Evolutionary conservation across 2,113 vertebrate species (phyloP), one percentile per base, ranked within the genome.

Genomic region (Nycticryphes semicollaris): DNA sequence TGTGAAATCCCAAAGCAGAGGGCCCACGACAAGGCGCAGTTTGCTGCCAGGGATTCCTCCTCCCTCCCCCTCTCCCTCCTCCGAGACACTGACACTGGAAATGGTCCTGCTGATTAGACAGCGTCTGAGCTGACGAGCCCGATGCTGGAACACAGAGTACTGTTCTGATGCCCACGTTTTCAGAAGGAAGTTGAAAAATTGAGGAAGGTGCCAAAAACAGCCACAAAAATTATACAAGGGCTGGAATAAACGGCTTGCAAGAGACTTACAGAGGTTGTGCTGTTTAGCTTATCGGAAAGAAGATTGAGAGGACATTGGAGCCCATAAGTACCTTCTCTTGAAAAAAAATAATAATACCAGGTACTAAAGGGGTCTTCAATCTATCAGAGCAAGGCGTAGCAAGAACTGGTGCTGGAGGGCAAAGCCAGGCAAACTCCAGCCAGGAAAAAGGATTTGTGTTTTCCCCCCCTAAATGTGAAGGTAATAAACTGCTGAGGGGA

Each of bases 121-220:
- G 83, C 5, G 91, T 92, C 90, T 95, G 84, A 68, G 91, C 91
- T 89, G 93, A 91, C 2, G 86, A 93, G 91, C 56, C 69, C 24
- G 0, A 19, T 39, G 66, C 89, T 92, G 95, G 96, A 96, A 95
- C 92, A 92, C 8, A 0, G 69, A 93, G 95, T 96, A 43, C 95
- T 95, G 95, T 95, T 92, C 94, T 50, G 73, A 62, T 95, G 96
- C 95, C 95, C 95, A 95, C 95, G 74, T 95, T 96, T 96, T 95
- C 87, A 96, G 91, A 56, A 93, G 95, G 94, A 96, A 96, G 94
- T 94, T 94, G 93, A 97, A 95, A 97, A 96, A 96, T 82, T 82
- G 92, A 94, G 89, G 94, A 90, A 84, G 74, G 66, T 94, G 95
- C 96, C 95, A 95, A 96, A 95, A 92, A 37, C 86, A 96, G 95